Percentiles rank a stretch among this genome's conserved stretches.
These are phyloP conservation scores for Synanthedon vespiformis DNA, from an alignment of 2,888 invertebrate species.

Conservation along the genomic window DNA sequence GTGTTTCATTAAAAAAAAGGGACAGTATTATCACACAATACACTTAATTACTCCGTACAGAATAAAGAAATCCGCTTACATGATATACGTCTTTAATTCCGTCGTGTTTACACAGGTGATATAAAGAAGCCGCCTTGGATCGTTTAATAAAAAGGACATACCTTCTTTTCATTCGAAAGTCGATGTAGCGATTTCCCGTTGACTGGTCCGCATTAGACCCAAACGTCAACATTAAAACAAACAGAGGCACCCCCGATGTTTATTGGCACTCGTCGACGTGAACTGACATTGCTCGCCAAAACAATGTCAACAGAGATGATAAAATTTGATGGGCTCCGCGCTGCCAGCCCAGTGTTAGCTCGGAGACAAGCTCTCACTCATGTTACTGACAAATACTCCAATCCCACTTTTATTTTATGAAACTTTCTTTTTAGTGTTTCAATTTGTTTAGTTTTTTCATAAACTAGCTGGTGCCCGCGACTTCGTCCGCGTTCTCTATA, in stretches of 20 bases:
- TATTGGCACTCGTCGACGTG: conserved; percentile 24
- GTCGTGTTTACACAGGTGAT: conserved; percentile 2
- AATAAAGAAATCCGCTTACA: neutral
- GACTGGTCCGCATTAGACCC: conserved; percentile 8
- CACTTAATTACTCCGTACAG: neutral
- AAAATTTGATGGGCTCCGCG: conserved; percentile 51
- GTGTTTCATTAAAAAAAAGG: conserved; percentile 7
- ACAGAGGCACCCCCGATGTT: conserved; percentile 14
- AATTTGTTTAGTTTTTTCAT: no score
- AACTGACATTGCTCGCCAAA: conserved; percentile 44
- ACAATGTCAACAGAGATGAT: conserved; percentile 52
- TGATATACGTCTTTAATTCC: neutral
- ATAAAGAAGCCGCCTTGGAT: neutral
- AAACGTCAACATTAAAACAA: conserved; percentile 1
- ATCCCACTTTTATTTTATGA: conserved; percentile 19
- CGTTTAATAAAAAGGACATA: conserved; percentile 1
- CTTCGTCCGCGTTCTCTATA: no score
- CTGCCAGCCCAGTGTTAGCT: conserved; percentile 21
- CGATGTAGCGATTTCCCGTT: conserved; percentile 1
- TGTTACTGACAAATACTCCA: conserved; percentile 35
- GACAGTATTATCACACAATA: neutral
- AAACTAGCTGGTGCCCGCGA: no score
- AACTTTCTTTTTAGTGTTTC: no score
- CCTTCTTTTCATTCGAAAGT: neutral
- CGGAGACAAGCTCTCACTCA: conserved; percentile 21